phyloP scores from a whole-genome alignment of 1,140 invertebrate genomes.

The Scaptodrosophila lebanonensis region DNA sequence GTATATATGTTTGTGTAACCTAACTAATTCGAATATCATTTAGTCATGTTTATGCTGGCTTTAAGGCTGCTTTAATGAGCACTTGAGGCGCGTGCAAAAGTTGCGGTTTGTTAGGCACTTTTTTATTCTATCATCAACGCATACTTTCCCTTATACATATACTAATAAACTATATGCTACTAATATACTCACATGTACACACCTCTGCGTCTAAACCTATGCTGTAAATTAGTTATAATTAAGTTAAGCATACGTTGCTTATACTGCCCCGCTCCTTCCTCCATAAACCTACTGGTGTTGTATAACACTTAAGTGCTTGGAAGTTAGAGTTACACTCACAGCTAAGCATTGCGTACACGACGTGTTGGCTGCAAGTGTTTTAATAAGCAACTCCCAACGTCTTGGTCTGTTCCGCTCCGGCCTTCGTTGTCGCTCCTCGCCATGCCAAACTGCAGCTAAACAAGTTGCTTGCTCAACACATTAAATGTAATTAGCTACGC shows the following conservation, averaged over 20 bases:
- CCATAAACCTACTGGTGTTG: constrained; percentile 24
- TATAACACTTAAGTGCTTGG: constrained; percentile 37
- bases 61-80: constrained; percentile 70
- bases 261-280: not conserved
- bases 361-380: constrained; percentile 45
- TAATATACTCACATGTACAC: too few species aligned
- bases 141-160: constrained; percentile 2
- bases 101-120: constrained; percentile 46
- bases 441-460: constrained; percentile 37
- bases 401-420: not conserved
- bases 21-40: too few species aligned
- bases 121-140: constrained; percentile 20
- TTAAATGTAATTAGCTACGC: constrained; percentile 74
- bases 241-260: constrained; percentile 61
- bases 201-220: constrained; percentile 36
- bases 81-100: constrained; percentile 55
- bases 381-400: constrained; percentile 44
- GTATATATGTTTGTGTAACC: too few species aligned
- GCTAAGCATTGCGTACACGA: constrained; percentile 47
- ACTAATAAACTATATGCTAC: too few species aligned
- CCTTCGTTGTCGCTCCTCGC: constrained; percentile 20
- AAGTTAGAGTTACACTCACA: constrained; percentile 45
- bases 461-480: constrained; percentile 73
- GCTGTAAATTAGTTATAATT: constrained; percentile 73
- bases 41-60: constrained; percentile 12